Conservation (phyloP, 2,888 invertebrate genomes). For the Tuta absoluta region DNA sequence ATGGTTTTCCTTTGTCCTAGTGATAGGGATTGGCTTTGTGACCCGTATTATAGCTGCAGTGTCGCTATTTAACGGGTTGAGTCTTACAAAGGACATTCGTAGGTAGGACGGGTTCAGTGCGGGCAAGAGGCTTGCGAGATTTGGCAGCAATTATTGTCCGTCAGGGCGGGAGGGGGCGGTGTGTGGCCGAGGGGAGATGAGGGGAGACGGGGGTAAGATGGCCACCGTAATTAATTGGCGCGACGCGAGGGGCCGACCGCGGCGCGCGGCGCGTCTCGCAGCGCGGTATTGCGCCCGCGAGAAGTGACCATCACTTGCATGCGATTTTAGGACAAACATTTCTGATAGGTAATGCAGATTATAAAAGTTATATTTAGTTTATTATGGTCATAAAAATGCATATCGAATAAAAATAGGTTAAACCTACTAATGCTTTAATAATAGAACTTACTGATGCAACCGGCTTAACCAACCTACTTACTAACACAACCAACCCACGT, state of each 20-base stretch:
- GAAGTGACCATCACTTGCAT: slow-evolving; percentile 34
- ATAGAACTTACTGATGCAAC: too few species aligned
- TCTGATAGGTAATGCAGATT: not conserved
- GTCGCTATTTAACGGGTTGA: slow-evolving; percentile 14
- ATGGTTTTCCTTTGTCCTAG: not conserved
- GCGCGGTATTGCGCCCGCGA: slow-evolving; percentile 75
- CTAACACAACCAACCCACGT: too few species aligned
- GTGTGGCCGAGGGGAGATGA: slow-evolving; percentile 39
- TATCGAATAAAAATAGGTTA: too few species aligned
- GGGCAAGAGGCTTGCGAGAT: slow-evolving; percentile 59
- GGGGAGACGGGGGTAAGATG: slow-evolving; percentile 69
- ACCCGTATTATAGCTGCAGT: slow-evolving; percentile 12
- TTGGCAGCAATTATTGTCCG: slow-evolving; percentile 80
- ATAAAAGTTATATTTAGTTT: too few species aligned
- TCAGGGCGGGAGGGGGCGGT: slow-evolving; percentile 50
- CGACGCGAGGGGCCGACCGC: slow-evolving; percentile 80
- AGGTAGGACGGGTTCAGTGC: slow-evolving; percentile 30
- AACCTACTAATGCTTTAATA: too few species aligned
- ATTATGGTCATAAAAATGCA: too few species aligned
- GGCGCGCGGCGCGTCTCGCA: slow-evolving; percentile 76
- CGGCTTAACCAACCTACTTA: too few species aligned
- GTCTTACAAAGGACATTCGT: slow-evolving; percentile 17
- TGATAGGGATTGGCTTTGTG: not conserved
- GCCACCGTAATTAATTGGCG: slow-evolving; percentile 81
- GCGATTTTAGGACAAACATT: not conserved